Conservation (phyloP, 2,797 vertebrate species). For the Pantherophis alleghaniensis region DNA sequence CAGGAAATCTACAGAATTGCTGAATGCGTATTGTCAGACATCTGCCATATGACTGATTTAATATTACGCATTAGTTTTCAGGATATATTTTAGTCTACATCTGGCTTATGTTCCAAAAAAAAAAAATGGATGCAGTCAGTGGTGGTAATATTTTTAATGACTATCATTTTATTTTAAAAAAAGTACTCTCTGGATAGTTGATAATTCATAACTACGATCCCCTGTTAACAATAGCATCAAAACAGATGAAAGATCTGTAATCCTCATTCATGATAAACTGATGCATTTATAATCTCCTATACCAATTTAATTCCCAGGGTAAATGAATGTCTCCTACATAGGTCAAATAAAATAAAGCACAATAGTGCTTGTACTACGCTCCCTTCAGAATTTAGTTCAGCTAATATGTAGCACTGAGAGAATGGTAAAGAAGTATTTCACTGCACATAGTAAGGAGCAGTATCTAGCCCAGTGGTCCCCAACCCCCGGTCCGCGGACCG, state of each 20-base stretch:
- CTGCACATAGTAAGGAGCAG: neutral
- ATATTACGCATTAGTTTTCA: slow-evolving; percentile 15
- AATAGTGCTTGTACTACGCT: neutral
- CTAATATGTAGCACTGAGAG: neutral
- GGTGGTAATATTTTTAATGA: neutral
- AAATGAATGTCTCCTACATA: neutral
- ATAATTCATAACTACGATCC: neutral
- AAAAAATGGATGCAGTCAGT: neutral
- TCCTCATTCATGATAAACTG: neutral
- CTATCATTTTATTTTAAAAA: neutral
- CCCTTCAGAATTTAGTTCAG: neutral
- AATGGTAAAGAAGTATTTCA: neutral
- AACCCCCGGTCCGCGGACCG: no score
- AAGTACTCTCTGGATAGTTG: neutral
- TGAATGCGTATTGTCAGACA: slow-evolving; percentile 1
- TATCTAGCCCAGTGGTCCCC: no score
- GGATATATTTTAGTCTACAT: neutral
- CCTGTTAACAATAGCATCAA: neutral
- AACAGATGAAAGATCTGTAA: neutral
- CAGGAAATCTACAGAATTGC: neutral
- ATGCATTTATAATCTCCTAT: neutral
- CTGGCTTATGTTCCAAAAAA: neutral
- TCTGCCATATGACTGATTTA: neutral
- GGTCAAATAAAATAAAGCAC: neutral
- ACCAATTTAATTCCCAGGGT: neutral